These are phyloP conservation scores for Eulemur coronatus DNA, from an alignment of 2,797 vertebrate species.

Conservation along the genomic window DNA sequence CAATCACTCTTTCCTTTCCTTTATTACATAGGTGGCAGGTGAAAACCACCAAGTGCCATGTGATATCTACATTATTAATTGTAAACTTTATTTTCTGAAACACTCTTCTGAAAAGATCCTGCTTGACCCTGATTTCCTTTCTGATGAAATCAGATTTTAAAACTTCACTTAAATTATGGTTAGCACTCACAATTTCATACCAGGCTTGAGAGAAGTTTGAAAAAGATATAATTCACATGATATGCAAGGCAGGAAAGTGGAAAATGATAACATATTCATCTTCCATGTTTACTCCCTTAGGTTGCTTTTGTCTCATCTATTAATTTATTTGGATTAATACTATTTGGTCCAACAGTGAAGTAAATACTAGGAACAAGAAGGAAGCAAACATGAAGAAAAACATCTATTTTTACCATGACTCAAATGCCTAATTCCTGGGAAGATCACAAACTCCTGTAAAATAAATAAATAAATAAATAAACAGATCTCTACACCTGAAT, in stretches of 20 bases:
- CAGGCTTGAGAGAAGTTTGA: neutral
- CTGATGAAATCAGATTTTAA: neutral
- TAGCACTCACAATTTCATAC: neutral
- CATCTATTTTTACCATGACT: neutral
- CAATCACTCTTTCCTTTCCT: neutral
- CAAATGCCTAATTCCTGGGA: neutral
- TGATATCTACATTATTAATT: neutral
- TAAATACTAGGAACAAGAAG: neutral
- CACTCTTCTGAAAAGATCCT: neutral
- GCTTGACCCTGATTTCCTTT: neutral
- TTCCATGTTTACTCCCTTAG: neutral
- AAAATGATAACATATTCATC: neutral
- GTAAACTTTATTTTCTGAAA: conserved; percentile 9
- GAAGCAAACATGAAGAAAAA: neutral
- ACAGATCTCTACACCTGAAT: neutral
- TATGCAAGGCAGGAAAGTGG: neutral
- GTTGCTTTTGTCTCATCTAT: neutral
- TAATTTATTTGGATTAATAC: neutral
- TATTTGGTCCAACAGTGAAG: neutral
- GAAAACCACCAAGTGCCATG: neutral
- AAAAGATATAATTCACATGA: neutral
- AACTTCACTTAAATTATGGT: neutral
- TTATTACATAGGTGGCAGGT: neutral
- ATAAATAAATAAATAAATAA: neutral
- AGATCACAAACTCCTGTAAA: neutral